phyloP scores from a whole-genome alignment of 1,140 invertebrate genomes.

The Pseudomyrmex concolor region DNA sequence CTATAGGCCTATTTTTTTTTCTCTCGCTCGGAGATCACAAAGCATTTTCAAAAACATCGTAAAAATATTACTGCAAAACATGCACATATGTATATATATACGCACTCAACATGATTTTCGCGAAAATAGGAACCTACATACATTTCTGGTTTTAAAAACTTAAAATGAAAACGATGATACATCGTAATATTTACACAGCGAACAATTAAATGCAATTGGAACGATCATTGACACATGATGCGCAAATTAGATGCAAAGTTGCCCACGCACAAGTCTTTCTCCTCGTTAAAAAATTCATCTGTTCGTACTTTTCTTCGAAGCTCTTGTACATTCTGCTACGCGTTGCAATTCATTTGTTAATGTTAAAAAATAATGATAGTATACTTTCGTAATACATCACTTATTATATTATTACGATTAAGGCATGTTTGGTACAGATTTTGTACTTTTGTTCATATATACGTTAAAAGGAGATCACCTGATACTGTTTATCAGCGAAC shows the following conservation, averaged over 20 bases:
- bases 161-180: conserved; percentile 76
- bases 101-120: conserved; percentile 68
- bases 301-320: conserved; percentile 2
- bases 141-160: conserved; percentile 66
- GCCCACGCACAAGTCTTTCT: conserved; percentile 40
- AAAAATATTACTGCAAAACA: conserved; percentile 66
- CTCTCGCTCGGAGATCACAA: conserved; percentile 77
- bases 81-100: conserved; percentile 69
- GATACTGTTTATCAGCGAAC: conserved; percentile 40
- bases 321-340: conserved; percentile 33
- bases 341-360: conserved; percentile 25
- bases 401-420: conserved; percentile 68
- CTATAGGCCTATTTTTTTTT: conserved; percentile 77
- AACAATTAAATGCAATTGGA: conserved; percentile 79
- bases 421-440: conserved; percentile 74
- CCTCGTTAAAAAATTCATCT: conserved; percentile 26
- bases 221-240: conserved; percentile 65
- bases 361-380: conserved; percentile 58
- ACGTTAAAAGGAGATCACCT: conserved; percentile 27
- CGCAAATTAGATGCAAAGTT: conserved; percentile 53
- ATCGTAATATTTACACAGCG: conserved; percentile 63
- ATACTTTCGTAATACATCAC: conserved; percentile 56
- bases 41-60: conserved; percentile 83
- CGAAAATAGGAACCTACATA: conserved; percentile 76
- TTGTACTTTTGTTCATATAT: conserved; percentile 70